Evolutionary conservation across 1,140 invertebrate species (phyloP), one percentile per base, ranked within the genome.

Genomic region (Drosophila hydei): DNA sequence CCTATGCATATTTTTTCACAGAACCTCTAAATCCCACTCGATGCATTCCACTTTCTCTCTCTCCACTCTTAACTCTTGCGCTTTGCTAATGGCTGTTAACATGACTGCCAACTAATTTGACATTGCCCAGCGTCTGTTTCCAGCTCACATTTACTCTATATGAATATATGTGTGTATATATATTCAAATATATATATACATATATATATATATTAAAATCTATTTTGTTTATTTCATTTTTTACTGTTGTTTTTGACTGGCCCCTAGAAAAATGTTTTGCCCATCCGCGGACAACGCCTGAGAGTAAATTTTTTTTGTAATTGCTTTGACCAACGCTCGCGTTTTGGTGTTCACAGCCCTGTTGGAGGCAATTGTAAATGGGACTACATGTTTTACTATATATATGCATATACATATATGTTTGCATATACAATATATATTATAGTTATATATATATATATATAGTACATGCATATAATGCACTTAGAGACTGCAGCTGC

Each of bases 81-180:
- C 45, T 42, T 23, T 33, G 2, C 23, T 63, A 70, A 59, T 69
- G 58, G 43, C 83, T 87, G 65, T 69, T 52, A 67, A 62, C 58
- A 52, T 75, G 70, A 71, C 64, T 62, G 60, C 48, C 70, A 75
- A 87, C 81, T 87, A 87, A 87, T 87, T 87, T 88, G 72, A 73
- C 65, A 75, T 64, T 72, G 58, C 47, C 69, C 62, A 27, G 23
- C 14, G 27, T 43, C 70, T 36, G 59, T 45, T 45, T 23, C 19
- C 14, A 27, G 14, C 14, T 3, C 21, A 18, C 14, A 7, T 27
- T 50, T 64, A 45, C 51, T 56, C 54, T 52, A 33, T 60, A 59
- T 61, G 56, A 19, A 36, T 36, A 63, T 50, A 55, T 33, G 3
- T 38, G 21, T 58, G 52, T 33, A 60, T 36, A 16, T n/a, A 61